Evolutionary conservation across 2,888 invertebrate species (phyloP).

Genomic region (Nephrotoma flavescens): DNA sequence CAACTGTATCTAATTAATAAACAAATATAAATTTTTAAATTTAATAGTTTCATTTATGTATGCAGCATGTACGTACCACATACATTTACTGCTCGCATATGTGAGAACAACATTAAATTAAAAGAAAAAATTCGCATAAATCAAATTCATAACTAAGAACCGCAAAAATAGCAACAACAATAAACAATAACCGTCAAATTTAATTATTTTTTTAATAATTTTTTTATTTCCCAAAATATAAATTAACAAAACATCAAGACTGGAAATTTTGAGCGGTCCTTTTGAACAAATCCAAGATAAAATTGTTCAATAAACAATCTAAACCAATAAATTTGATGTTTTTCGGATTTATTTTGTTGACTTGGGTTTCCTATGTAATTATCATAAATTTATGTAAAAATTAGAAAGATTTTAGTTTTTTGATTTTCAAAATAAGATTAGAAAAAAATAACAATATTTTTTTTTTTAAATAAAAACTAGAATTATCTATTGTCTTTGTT

Average conservation of each 20-base stretch:
- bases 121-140: neutral
- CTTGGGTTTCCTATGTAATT: neutral
- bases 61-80: neutral
- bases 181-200: neutral
- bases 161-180: neutral
- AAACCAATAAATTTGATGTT: neutral
- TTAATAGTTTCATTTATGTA: neutral
- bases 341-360: neutral
- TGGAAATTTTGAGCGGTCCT: neutral
- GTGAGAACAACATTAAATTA: neutral
- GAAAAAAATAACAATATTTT: too few relatives aligned
- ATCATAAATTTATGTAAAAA: neutral
- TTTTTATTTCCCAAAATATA: neutral
- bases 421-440: neutral
- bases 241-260: neutral
- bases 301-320: neutral
- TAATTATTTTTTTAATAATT: neutral
- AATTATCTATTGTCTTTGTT: neutral
- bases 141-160: neutral
- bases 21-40: neutral
- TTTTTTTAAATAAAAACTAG: neutral
- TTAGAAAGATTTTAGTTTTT: neutral
- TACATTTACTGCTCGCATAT: neutral
- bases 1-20: neutral
- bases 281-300: neutral